These are phyloP conservation scores for Bovichtus diacanthus DNA, from an alignment of 2,797 vertebrate genomes.

Conservation along the genomic window DNA sequence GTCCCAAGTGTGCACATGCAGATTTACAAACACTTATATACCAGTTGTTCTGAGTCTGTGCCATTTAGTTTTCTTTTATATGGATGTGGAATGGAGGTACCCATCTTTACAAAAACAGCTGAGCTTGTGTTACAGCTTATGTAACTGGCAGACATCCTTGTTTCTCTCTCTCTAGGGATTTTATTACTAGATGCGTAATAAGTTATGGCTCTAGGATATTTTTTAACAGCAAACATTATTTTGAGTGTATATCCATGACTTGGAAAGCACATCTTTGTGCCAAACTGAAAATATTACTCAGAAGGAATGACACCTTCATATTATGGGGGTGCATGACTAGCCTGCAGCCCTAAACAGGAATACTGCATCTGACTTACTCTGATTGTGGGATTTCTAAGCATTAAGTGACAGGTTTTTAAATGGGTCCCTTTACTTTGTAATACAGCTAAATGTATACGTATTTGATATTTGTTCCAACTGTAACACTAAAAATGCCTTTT, in stretches of 20 bases:
- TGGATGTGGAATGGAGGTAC: conserved; percentile 45
- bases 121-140: conserved; percentile 67
- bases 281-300: conserved; percentile 57
- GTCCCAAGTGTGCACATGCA: conserved; percentile 74
- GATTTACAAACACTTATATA: conserved; percentile 69
- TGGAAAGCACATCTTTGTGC: conserved; percentile 51
- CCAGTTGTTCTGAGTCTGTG: conserved; percentile 54
- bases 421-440: conserved; percentile 15
- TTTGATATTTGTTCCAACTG: conserved; percentile 31
- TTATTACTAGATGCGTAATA: conserved; percentile 70
- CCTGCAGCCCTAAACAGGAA: conserved; percentile 49
- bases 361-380: conserved; percentile 42
- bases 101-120: conserved; percentile 58
- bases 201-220: conserved; percentile 71
- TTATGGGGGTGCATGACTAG: conserved; percentile 44
- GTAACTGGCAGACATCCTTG: conserved; percentile 70
- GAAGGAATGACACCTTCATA: conserved; percentile 52
- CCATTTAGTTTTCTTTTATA: conserved; percentile 64
- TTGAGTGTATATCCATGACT: conserved; percentile 56
- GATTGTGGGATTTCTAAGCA: conserved; percentile 41
- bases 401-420: conserved; percentile 40
- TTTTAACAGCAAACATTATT: conserved; percentile 74
- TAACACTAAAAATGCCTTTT: neutral
- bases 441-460: conserved; percentile 24
- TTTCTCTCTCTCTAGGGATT: conserved; percentile 72